Conservation (phyloP, 2,888 invertebrate genomes). For the Tetranychus piercei region DNA sequence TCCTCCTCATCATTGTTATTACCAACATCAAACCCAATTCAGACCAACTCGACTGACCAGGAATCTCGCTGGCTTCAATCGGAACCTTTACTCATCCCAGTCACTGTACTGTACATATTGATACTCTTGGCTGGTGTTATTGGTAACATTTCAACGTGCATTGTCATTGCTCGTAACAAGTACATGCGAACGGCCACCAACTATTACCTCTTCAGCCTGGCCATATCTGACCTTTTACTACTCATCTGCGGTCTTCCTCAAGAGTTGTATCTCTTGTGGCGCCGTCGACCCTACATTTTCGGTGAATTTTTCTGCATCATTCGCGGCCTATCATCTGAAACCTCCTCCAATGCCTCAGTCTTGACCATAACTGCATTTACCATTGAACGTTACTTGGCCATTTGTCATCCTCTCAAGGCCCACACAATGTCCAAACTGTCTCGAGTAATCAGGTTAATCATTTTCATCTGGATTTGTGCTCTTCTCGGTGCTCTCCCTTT, state of each 20-base stretch:
- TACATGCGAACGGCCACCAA: slow-evolving; percentile 70
- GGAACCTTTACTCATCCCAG: slow-evolving; percentile 25
- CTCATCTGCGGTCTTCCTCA: slow-evolving; percentile 59
- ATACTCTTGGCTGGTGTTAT: slow-evolving; percentile 54
- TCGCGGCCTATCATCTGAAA: slow-evolving; percentile 61
- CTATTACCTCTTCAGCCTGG: slow-evolving; percentile 59
- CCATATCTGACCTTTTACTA: slow-evolving; percentile 59
- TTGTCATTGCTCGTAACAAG: slow-evolving; percentile 53
- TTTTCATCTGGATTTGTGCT: slow-evolving; percentile 59
- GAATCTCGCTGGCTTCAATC: not conserved
- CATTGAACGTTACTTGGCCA: slow-evolving; percentile 64
- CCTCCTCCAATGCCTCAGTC: slow-evolving; percentile 55
- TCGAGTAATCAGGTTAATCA: slow-evolving; percentile 57
- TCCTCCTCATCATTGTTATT: not conserved
- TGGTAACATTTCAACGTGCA: slow-evolving; percentile 59
- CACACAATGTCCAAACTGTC: slow-evolving; percentile 37
- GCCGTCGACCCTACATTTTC: slow-evolving; percentile 36
- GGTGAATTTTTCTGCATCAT: slow-evolving; percentile 57
- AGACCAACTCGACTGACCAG: not conserved
- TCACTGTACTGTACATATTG: slow-evolving; percentile 47
- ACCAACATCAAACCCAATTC: not conserved
- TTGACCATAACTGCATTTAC: slow-evolving; percentile 64
- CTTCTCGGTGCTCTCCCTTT: slow-evolving; percentile 34
- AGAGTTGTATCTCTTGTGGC: slow-evolving; percentile 43
- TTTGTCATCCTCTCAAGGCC: slow-evolving; percentile 57